Evolutionary conservation across 23 tunicate genomes (phyloP), one percentile per base, ranked within the genome.

Genomic region (Halocynthia roretzi): DNA sequence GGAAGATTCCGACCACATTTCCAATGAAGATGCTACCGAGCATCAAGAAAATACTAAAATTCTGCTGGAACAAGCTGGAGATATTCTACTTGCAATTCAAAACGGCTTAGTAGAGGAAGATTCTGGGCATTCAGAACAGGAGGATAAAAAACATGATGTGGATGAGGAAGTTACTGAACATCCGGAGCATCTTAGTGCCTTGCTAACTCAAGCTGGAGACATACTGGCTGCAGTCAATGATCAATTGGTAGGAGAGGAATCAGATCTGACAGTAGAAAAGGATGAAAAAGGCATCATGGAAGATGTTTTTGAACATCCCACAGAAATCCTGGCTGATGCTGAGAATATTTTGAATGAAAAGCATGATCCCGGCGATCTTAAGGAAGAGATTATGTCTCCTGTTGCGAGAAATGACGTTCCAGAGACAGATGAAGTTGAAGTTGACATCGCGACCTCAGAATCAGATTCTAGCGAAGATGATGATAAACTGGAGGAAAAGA

Each of bases 401-500:
- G 44, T 31, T 31, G 44, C 1, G 44, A 4, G 44, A 31, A 31
- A 31, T 31, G 44, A 31, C 44, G 44, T 31, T 31, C 63, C 15
- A 4, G 63, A 58, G n/a, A 58, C 17, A 14, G n/a, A 58, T 58
- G 63, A 58, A 58, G n/a, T 14, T 58, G 63, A 58, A 58, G n/a
- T 14, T 15, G 5, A 15, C 15, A 58, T 58, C 63, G n/a, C 17
- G 15, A 14, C 15, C 63, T 15, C 15, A 58, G n/a, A 58, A 14
- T 58, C 63, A 14, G 63, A 58, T 58, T 14, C 63, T 14, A 15
- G n/a, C 63, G 63, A 58, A 10, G 70, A 65, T 11, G 70, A 15
- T 65, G 70, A 65, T 11, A 15, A 65, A 65, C n/a, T 14, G 31
- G 70, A 65, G n/a, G 63, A 14, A 58, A 15, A 58, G 63, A 58